A percentile compares a stretch with the other conserved stretches of the same genome.
Conservation (phyloP, 1,140 invertebrate genomes). For the Acromyrmex charruanus region DNA sequence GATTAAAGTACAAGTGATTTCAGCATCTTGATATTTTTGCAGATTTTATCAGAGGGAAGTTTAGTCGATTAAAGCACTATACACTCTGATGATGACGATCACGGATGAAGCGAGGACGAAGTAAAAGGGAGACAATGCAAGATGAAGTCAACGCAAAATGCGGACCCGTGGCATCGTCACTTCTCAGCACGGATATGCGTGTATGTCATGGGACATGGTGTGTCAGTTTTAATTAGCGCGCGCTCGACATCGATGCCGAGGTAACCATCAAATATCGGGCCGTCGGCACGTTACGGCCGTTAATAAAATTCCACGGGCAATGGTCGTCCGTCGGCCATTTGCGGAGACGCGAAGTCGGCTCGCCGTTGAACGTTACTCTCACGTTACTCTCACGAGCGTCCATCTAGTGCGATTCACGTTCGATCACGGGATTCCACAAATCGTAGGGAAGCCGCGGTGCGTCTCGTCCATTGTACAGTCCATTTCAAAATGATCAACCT, state of each 20-base stretch:
- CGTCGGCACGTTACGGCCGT: constrained; percentile 64
- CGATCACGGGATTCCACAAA: constrained; percentile 21
- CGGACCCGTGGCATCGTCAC: constrained; percentile 29
- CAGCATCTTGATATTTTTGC: not conserved
- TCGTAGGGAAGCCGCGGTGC: not conserved
- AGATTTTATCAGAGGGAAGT: not conserved
- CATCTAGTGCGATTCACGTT: constrained; percentile 44
- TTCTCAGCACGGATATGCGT: constrained; percentile 49
- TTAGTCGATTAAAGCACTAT: not conserved
- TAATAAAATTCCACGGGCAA: constrained; percentile 72
- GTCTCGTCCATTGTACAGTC: not conserved
- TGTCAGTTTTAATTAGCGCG: constrained; percentile 75
- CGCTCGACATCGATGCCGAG: constrained; percentile 65
- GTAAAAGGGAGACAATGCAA: constrained; percentile 46
- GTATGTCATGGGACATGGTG: constrained; percentile 67
- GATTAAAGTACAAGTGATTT: too few relatives aligned
- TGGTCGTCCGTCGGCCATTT: constrained; percentile 53
- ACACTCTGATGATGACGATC: not conserved
- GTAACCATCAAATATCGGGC: constrained; percentile 67
- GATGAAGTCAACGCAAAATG: constrained; percentile 42
- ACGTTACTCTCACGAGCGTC: not conserved
- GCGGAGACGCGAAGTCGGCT: constrained; percentile 50
- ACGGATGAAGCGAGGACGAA: constrained; percentile 19
- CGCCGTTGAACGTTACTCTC: not conserved
- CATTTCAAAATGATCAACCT: not conserved